These are phyloP conservation scores for Nephrotoma flavescens DNA, from an alignment of 2,888 invertebrate genomes.

Conservation along the genomic window DNA sequence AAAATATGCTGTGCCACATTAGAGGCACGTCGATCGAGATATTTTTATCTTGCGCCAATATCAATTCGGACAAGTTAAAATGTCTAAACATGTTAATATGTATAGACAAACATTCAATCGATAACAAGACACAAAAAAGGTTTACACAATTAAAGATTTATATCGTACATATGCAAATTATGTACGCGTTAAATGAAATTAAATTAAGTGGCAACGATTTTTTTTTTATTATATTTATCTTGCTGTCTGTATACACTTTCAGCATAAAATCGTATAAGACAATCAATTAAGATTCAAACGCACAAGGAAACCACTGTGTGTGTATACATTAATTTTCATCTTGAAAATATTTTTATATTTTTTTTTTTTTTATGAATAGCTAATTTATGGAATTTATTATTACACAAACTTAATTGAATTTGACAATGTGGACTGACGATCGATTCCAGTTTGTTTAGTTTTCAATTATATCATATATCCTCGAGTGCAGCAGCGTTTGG, in stretches of 20 bases:
- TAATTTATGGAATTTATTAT: not conserved
- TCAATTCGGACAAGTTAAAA: not conserved
- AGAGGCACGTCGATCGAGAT: not conserved
- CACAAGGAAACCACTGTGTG: not conserved
- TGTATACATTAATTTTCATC: not conserved
- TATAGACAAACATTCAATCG: not conserved
- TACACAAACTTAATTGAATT: not conserved
- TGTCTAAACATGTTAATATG: not conserved
- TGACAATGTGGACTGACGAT: not conserved
- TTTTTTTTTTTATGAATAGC: no score
- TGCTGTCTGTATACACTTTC: not conserved
- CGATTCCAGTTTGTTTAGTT: not conserved
- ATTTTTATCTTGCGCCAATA: not conserved
- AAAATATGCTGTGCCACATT: not conserved
- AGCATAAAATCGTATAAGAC: not conserved
- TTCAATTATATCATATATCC: not conserved
- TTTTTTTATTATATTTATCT: not conserved
- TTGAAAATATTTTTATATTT: not conserved
- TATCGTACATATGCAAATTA: not conserved
- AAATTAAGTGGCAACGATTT: not conserved
- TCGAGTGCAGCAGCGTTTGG: not conserved
- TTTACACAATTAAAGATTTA: not conserved
- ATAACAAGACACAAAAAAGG: not conserved
- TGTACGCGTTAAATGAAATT: not conserved
- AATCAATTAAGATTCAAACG: not conserved